Percentiles rank a stretch among this genome's conserved stretches.
phyloP scores from a whole-genome alignment of 2,113 vertebrate species.

The Ammodytes marinus region DNA sequence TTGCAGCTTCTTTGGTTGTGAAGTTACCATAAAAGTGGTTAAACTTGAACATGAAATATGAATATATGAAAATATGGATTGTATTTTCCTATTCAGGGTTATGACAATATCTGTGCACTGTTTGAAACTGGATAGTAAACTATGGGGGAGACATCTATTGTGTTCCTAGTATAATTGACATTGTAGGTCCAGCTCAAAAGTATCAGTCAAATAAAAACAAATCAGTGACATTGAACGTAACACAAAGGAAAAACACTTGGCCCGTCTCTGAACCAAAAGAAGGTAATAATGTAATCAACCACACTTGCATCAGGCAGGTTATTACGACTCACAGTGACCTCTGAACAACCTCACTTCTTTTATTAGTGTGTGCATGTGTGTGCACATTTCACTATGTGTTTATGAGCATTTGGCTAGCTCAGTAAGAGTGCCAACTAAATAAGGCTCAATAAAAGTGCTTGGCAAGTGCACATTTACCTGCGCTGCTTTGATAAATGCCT shows the following conservation, averaged over 20 bases:
- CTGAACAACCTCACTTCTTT: background rate
- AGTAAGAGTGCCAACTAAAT: slow-evolving; percentile 61
- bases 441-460: slow-evolving; percentile 72
- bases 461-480: slow-evolving; percentile 70
- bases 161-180: background rate
- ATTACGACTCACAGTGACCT: slow-evolving; percentile 9
- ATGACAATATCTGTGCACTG: background rate
- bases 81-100: background rate
- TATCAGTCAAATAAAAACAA: background rate
- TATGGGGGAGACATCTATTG: background rate
- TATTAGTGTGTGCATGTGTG: background rate
- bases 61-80: background rate
- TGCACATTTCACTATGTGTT: background rate
- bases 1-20: too few species aligned
- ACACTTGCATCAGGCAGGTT: background rate
- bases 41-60: background rate
- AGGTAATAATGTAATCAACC: slow-evolving; percentile 14
- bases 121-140: background rate
- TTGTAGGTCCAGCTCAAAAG: background rate
- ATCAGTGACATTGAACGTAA: background rate
- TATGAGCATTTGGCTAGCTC: slow-evolving; percentile 29
- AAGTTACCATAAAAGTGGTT: background rate
- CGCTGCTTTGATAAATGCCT: slow-evolving; percentile 79
- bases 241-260: background rate
- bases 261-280: slow-evolving; percentile 14